These are phyloP conservation scores for Drosophila anomelani DNA, from an alignment of 2,888 invertebrate genomes.

Conservation along the genomic window DNA sequence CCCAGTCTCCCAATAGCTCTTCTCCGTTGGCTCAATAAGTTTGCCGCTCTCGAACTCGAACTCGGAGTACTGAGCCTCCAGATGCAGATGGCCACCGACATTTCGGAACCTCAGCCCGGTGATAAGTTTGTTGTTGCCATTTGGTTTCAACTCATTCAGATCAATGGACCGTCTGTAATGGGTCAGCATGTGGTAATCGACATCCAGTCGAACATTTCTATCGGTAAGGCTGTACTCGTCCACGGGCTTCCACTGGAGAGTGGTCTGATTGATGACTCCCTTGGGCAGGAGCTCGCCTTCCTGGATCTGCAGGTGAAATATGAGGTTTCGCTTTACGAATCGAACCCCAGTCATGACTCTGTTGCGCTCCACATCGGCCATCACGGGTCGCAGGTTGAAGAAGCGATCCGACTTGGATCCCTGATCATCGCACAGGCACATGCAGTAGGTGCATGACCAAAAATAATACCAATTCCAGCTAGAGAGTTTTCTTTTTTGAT, in stretches of 20 bases:
- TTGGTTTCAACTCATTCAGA: no score
- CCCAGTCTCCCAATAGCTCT: constrained; percentile 88
- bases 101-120: no score
- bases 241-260: constrained; percentile 89
- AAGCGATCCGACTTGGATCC: constrained; percentile 90
- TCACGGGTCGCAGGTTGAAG: constrained; percentile 90
- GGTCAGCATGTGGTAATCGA: constrained; percentile 76
- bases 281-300: constrained; percentile 87
- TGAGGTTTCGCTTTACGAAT: constrained; percentile 89
- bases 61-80: constrained; percentile 84
- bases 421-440: constrained; percentile 93
- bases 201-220: constrained; percentile 86
- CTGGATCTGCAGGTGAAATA: constrained; percentile 93
- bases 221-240: constrained; percentile 87
- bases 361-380: constrained; percentile 87
- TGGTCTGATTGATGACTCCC: constrained; percentile 85
- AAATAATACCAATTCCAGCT: no score
- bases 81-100: no score
- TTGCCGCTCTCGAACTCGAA: constrained; percentile 92
- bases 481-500: no score
- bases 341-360: constrained; percentile 94
- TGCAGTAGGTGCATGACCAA: constrained; percentile 89
- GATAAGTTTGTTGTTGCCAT: no score
- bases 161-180: no score
- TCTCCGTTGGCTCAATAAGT: constrained; percentile 83